Evolutionary conservation across 2,888 invertebrate species (phyloP).

Genomic region (Hetaerina titia): DNA sequence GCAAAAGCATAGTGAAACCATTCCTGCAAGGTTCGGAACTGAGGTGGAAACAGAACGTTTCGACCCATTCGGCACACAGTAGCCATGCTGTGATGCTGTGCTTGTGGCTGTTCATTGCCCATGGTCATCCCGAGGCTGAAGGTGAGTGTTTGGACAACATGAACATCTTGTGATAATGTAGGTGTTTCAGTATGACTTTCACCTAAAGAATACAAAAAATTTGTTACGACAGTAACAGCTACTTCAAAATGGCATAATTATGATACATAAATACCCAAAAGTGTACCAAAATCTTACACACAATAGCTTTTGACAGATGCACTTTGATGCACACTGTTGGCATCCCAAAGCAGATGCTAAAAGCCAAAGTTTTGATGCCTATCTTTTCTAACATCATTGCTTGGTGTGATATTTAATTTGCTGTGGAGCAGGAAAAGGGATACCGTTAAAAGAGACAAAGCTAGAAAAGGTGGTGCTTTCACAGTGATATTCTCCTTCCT

Average conservation of each 20-base stretch:
- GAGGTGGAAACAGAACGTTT: constrained; percentile 95
- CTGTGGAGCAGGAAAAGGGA: background rate
- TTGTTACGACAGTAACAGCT: background rate
- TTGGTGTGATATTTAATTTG: background rate
- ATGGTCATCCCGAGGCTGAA: constrained; percentile 89
- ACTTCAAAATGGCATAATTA: background rate
- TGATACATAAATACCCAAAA: background rate
- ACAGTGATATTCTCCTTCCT: too few species aligned
- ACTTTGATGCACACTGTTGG: background rate
- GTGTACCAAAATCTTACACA: background rate
- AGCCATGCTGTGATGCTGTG: constrained; percentile 93
- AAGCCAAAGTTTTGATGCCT: background rate
- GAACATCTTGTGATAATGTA: constrained; percentile 83
- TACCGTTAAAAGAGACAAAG: too few species aligned
- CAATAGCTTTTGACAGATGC: background rate
- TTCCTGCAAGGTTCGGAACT: constrained; percentile 95
- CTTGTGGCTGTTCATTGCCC: constrained; percentile 77
- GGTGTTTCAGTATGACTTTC: constrained; percentile 71
- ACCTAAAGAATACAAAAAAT: constrained; percentile 23
- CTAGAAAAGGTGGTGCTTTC: too few species aligned
- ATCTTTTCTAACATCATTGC: background rate
- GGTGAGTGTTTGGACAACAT: constrained; percentile 94
- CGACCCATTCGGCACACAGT: constrained; percentile 95
- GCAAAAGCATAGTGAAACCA: constrained; percentile 99
- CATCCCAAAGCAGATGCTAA: background rate